A percentile compares a stretch with the other conserved stretches of the same genome.
These are phyloP conservation scores for Macaria notata DNA, from an alignment of 2,888 invertebrate genomes.

Conservation along the genomic window DNA sequence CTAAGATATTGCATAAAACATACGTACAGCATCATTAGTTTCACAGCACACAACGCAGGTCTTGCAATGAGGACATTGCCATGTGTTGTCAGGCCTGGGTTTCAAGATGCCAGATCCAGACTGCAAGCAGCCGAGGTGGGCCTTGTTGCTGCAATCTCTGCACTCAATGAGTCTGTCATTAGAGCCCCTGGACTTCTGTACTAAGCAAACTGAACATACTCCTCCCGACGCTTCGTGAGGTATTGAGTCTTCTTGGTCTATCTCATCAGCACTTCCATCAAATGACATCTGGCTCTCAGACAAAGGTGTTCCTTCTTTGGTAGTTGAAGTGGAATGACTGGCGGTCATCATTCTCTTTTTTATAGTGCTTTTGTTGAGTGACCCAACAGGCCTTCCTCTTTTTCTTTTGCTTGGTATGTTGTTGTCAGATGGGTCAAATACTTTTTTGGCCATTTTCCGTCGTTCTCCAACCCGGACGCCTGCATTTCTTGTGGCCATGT, in stretches of 20 bases:
- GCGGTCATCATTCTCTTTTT: constrained; percentile 73
- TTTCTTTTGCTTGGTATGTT: constrained; percentile 88
- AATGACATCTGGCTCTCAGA: constrained; percentile 69
- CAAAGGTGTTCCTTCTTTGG: constrained; percentile 59
- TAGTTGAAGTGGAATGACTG: constrained; percentile 32
- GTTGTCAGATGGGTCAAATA: constrained; percentile 93
- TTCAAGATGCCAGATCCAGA: constrained; percentile 85
- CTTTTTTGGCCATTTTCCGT: constrained; percentile 90
- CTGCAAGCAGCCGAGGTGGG: constrained; percentile 86
- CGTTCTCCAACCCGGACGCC: constrained; percentile 82
- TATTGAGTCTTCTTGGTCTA: constrained; percentile 66
- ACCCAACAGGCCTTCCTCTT: constrained; percentile 85
- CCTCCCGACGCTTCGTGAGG: constrained; percentile 78
- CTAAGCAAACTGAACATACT: constrained; percentile 84
- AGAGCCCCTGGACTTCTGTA: constrained; percentile 81
- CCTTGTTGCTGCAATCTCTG: constrained; percentile 88
- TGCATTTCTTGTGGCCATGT: constrained; percentile 55
- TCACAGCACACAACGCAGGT: constrained; percentile 92
- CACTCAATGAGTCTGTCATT: constrained; percentile 86
- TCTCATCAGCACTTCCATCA: constrained; percentile 72
- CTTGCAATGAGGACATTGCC: constrained; percentile 96
- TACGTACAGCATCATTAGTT: constrained; percentile 87
- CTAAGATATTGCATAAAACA: too few species aligned
- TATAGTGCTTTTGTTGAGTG: constrained; percentile 82
- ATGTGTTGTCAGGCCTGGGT: constrained; percentile 85